phyloP scores from a whole-genome alignment of 2,888 invertebrate species.

The Tachina grossa region DNA sequence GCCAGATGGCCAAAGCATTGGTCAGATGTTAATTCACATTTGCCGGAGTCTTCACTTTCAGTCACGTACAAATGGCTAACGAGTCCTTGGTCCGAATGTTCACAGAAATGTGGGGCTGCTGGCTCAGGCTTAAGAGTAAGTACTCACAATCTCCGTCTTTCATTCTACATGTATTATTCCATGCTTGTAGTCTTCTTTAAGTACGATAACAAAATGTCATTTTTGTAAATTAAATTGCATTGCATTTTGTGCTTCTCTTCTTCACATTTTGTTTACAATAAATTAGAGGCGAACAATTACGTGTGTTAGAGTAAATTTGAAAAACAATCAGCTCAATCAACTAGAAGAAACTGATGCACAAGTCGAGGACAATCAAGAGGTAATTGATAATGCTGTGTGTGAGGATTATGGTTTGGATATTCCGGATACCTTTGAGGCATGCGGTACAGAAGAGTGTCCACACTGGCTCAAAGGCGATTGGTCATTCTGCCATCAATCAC shows the following conservation, averaged over 20 bases:
- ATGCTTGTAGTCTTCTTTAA: no score
- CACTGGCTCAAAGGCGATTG: constrained; percentile 88
- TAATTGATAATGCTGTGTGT: constrained; percentile 87
- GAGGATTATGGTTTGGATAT: constrained; percentile 87
- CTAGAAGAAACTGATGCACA: constrained; percentile 21
- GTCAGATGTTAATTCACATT: constrained; percentile 69
- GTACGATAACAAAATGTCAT: background rate
- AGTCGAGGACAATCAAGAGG: constrained; percentile 82
- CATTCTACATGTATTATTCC: background rate
- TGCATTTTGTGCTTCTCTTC: constrained; percentile 32
- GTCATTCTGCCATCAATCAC: constrained; percentile 88
- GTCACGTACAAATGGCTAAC: constrained; percentile 90
- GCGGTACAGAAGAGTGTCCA: constrained; percentile 88
- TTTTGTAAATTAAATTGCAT: constrained; percentile 30
- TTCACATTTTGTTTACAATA: constrained; percentile 46
- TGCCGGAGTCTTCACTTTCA: constrained; percentile 61
- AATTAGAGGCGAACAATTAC: constrained; percentile 79
- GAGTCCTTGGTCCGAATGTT: constrained; percentile 94
- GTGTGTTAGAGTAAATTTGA: constrained; percentile 75
- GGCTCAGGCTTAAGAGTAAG: constrained; percentile 84
- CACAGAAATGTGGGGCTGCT: constrained; percentile 90
- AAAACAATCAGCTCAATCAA: constrained; percentile 46
- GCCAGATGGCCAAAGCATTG: constrained; percentile 77
- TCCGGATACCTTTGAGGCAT: constrained; percentile 86
- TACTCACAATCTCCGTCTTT: constrained; percentile 21